Evolutionary conservation across 2,113 vertebrate species (phyloP).

Genomic region (Hystrix brachyura): DNA sequence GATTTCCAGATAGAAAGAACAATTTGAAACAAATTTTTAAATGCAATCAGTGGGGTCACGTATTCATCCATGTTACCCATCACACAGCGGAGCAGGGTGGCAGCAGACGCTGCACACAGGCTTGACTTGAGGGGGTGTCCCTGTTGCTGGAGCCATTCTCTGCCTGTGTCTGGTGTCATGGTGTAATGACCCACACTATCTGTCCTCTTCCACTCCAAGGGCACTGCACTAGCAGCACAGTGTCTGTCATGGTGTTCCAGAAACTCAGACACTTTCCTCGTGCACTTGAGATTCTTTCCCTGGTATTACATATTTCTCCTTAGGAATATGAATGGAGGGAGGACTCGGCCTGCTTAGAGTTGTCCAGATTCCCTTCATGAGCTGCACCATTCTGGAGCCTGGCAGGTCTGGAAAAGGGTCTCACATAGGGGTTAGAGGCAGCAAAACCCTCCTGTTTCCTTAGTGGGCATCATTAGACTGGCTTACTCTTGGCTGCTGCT

Average conservation of each 20-base stretch:
- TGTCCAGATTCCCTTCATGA: background rate
- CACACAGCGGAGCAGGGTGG: background rate
- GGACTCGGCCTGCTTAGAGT: background rate
- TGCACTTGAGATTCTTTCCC: background rate
- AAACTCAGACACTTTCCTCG: background rate
- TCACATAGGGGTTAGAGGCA: background rate
- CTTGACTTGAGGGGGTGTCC: background rate
- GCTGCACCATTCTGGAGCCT: background rate
- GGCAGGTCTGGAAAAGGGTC: background rate
- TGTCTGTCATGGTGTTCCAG: background rate
- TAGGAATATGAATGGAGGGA: background rate
- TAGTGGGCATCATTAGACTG: background rate
- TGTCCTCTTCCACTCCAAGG: background rate
- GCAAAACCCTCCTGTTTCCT: background rate
- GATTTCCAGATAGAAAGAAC: slow-evolving; percentile 31
- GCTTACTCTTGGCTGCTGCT: background rate
- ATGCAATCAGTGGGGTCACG: background rate
- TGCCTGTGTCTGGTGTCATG: background rate
- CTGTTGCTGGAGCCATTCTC: background rate
- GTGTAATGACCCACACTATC: background rate
- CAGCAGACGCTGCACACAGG: background rate
- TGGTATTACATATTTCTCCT: background rate
- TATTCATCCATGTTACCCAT: background rate
- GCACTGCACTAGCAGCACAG: background rate
- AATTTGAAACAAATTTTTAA: background rate